phyloP scores from a whole-genome alignment of 2,113 vertebrate genomes.

The Mobula birostris region DNA sequence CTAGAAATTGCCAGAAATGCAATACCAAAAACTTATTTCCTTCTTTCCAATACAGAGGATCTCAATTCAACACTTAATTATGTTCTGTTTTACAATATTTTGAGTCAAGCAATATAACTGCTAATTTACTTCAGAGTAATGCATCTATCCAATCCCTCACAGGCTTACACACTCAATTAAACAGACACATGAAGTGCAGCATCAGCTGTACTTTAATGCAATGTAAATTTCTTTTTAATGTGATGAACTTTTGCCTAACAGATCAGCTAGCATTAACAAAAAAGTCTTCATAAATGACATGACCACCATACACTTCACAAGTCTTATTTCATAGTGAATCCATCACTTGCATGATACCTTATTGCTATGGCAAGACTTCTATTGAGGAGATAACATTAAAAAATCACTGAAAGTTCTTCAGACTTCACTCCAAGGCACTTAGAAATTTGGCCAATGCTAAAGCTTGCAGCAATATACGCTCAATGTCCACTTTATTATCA shows the following conservation, averaged over 20 bases:
- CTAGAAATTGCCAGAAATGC: neutral
- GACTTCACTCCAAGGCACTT: neutral
- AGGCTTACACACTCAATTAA: neutral
- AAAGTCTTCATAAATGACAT: too few species aligned
- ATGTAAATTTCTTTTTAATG: neutral
- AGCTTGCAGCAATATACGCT: neutral
- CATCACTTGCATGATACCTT: neutral
- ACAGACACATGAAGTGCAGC: neutral
- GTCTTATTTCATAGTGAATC: too few species aligned
- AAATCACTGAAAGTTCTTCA: neutral
- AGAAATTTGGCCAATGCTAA: neutral
- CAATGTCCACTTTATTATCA: too few species aligned
- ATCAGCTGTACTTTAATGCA: neutral
- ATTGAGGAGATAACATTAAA: neutral
- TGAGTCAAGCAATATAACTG: neutral
- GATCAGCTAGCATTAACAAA: neutral
- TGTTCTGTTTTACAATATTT: neutral
- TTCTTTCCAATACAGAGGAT: neutral
- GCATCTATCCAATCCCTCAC: neutral
- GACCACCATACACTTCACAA: too few species aligned
- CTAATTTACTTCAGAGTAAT: neutral
- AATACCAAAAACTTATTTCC: neutral
- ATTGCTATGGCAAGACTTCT: neutral
- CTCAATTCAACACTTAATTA: neutral
- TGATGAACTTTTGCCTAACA: neutral